phyloP scores from a whole-genome alignment of 2,888 invertebrate species.

The Anarsia innoxiella region DNA sequence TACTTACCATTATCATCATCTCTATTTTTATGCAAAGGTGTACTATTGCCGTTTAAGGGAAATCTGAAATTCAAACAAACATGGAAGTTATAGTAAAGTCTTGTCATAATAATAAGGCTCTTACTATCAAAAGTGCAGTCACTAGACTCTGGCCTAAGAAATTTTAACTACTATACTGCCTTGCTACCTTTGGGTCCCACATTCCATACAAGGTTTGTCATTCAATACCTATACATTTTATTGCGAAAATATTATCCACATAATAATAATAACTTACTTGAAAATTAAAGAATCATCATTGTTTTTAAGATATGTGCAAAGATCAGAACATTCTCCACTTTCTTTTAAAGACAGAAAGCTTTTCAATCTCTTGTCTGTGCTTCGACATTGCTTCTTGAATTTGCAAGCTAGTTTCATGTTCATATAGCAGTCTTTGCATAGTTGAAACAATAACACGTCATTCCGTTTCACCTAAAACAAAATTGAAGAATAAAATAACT shows the following conservation, averaged over 20 bases:
- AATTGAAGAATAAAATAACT: too few relatives aligned
- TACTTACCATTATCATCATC: constrained; percentile 61
- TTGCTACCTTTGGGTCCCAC: too few relatives aligned
- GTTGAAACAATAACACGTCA: constrained; percentile 53
- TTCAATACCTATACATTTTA: too few relatives aligned
- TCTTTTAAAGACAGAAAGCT: constrained; percentile 45
- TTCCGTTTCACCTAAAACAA: constrained; percentile 50
- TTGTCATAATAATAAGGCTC: too few relatives aligned
- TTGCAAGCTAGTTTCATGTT: constrained; percentile 56
- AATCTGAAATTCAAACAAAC: too few relatives aligned
- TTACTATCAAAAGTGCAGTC: too few relatives aligned
- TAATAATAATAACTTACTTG: constrained; percentile 35
- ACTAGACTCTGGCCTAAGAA: too few relatives aligned
- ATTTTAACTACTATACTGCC: too few relatives aligned
- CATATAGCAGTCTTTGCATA: constrained; percentile 58
- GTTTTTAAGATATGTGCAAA: constrained; percentile 45
- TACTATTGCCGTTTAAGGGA: constrained; percentile 41
- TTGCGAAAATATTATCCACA: too few relatives aligned
- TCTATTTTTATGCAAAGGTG: constrained; percentile 38
- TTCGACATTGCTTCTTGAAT: constrained; percentile 63
- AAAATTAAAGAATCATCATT: constrained; percentile 44
- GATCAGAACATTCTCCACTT: constrained; percentile 39
- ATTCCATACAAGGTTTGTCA: too few relatives aligned
- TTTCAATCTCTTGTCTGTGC: constrained; percentile 53
- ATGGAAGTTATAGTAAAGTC: too few relatives aligned